These are phyloP conservation scores for Tolypeutes matacus DNA, from an alignment of 2,797 vertebrate species.

Conservation along the genomic window DNA sequence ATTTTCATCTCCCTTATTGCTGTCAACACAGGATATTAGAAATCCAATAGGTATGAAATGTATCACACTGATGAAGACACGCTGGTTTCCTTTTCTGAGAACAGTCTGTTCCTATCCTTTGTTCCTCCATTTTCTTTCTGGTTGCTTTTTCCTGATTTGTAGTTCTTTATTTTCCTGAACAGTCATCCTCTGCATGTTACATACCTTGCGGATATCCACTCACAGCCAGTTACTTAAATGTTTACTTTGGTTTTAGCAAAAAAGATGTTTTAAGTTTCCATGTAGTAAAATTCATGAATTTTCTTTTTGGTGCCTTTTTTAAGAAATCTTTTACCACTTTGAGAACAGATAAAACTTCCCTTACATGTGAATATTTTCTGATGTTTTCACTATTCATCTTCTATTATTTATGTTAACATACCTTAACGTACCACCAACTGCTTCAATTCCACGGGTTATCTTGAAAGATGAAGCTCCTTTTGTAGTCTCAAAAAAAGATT, in stretches of 20 bases:
- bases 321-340: slow-evolving; percentile 5
- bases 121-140: neutral
- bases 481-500: slow-evolving; percentile 91
- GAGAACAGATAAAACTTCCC: neutral
- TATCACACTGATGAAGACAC: neutral
- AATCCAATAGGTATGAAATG: neutral
- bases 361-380: neutral
- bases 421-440: slow-evolving; percentile 95
- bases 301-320: neutral
- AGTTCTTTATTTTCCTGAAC: slow-evolving; percentile 52
- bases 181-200: slow-evolving; percentile 10
- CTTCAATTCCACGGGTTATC: slow-evolving; percentile 96
- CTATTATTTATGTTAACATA: slow-evolving; percentile 85
- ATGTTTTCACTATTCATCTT: slow-evolving; percentile 47
- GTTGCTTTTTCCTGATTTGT: neutral
- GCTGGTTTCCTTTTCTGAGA: neutral
- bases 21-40: neutral
- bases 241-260: neutral
- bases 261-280: slow-evolving; percentile 44
- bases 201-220: neutral
- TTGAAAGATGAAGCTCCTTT: slow-evolving; percentile 98
- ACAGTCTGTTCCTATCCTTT: neutral
- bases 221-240: neutral
- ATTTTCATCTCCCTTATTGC: neutral
- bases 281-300: slow-evolving; percentile 7